Evolutionary conservation across 2,888 invertebrate genomes (phyloP), one percentile per base, ranked within the genome.

Genomic region (Heterodera filipjevi): DNA sequence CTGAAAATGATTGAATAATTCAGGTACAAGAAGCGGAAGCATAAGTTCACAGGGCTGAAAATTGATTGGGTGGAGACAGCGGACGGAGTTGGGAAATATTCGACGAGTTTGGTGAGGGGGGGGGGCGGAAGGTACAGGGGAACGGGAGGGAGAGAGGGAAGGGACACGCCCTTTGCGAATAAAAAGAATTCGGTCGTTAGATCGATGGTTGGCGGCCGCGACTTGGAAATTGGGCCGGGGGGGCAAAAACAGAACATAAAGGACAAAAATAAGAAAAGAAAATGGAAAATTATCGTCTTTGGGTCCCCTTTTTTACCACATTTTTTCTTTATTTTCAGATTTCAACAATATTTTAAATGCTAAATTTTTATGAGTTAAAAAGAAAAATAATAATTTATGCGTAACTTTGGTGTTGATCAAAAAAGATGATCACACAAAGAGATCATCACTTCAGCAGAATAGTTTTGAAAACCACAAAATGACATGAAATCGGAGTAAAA

Each of bases 1-100:
- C 49, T 44, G 72, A 76, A 76, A 76, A 72, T 76, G 71, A 44
- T 49, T 14, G 27, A 14, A 64, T 19, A 33, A n/a, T n/a, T n/a
- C n/a, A 66, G 44, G 27, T 39, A 32, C 59, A 53, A 53, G 27
- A 33, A 2, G 72, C n/a, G 12, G 16, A 32, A 16, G 30, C 59
- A 22, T 76, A 22, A 64, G 12, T 70, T 39, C 14, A 71, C 14
- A 19, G 71, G 19, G 35, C n/a, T n/a, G 46, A 44, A 3, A 32
- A 39, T 72, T 72, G 46, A 49, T 72, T 71, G 32, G 71, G 32
- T n/a, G n/a, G 19, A 44, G 16, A 19, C 33, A 12, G 71, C 27
- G 49, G 44, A 30, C 32, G 49, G 46, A 44, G 72, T 22, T 19
- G 72, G 16, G 46, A 35, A 46, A 44, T 30, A 72, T 19, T 19